These are phyloP conservation scores for Catalaphyllia jardinei DNA, from an alignment of 64 coral and sea anemone species.

Conservation along the genomic window DNA sequence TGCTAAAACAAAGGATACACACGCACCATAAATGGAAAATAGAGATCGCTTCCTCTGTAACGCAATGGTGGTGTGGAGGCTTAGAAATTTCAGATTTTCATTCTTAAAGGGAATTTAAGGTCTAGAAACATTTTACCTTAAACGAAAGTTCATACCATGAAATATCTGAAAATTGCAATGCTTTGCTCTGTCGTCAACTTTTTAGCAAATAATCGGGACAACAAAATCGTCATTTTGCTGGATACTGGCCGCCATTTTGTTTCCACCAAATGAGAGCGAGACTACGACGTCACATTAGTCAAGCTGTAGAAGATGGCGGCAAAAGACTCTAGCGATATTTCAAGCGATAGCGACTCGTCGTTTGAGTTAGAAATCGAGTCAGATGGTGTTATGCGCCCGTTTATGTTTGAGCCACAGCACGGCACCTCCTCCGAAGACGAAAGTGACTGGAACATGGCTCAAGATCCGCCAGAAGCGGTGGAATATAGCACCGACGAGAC, in stretches of 20 bases:
- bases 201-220: neutral
- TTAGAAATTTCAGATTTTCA: too few species aligned
- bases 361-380: neutral
- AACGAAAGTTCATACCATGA: neutral
- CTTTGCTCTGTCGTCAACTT: neutral
- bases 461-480: neutral
- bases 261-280: neutral
- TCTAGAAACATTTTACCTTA: slow-evolving; percentile 17
- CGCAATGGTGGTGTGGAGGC: too few species aligned
- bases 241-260: neutral
- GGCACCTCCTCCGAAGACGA: neutral
- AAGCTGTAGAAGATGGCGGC: neutral
- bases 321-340: neutral
- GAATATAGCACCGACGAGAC: neutral
- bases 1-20: too few species aligned
- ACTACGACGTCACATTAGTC: neutral
- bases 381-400: neutral
- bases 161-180: neutral
- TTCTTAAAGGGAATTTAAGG: slow-evolving; percentile 7
- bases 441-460: too few species aligned
- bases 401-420: neutral
- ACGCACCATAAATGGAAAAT: too few species aligned
- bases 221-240: neutral
- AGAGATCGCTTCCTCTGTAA: too few species aligned
- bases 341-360: neutral